Evolutionary conservation across 2,797 vertebrate species (phyloP).

Genomic region (Gallinago stenura): DNA sequence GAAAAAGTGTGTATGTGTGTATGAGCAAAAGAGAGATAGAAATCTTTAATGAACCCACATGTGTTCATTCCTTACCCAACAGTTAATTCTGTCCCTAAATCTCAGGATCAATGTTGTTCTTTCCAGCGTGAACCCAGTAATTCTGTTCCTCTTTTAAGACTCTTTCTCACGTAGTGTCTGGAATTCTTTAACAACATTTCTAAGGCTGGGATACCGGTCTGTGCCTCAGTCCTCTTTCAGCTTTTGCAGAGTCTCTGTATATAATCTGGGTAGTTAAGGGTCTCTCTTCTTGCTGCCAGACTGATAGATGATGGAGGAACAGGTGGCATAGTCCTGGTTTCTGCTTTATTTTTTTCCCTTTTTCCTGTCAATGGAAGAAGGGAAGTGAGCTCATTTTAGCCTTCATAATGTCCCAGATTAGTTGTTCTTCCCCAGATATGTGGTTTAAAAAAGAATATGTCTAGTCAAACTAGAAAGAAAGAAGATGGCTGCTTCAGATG

Average conservation of each 20-base stretch:
- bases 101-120: constrained; percentile 9
- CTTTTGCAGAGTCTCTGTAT: background rate
- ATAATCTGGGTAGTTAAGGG: background rate
- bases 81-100: background rate
- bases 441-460: background rate
- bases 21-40: background rate
- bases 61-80: background rate
- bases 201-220: background rate
- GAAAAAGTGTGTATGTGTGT: background rate
- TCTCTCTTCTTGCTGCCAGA: background rate
- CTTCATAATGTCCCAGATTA: background rate
- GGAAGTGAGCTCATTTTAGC: background rate
- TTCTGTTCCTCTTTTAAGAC: background rate
- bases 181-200: background rate
- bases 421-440: background rate
- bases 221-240: background rate
- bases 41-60: background rate
- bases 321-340: background rate
- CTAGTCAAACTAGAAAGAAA: background rate
- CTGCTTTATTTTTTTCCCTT: background rate
- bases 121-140: background rate
- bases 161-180: rapidly evolving
- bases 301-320: background rate
- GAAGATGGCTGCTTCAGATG: background rate
- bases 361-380: background rate